A percentile compares a stretch with the other conserved stretches of the same genome.
phyloP scores from a whole-genome alignment of 2,797 vertebrate species.

The Gallinago solitaria region DNA sequence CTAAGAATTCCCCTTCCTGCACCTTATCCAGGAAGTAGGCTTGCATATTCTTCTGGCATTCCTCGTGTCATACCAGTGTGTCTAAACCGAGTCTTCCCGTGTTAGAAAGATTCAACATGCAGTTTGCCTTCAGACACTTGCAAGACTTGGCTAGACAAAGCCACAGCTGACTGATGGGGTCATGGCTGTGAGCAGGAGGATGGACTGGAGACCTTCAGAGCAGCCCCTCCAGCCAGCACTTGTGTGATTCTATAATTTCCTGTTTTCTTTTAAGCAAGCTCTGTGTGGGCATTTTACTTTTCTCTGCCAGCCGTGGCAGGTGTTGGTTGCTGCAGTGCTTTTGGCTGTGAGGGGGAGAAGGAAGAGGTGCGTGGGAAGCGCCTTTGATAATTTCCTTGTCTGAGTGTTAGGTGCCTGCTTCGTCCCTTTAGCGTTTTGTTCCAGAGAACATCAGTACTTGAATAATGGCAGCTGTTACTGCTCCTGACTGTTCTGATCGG shows the following conservation, averaged over 20 bases:
- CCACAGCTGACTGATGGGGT: background rate
- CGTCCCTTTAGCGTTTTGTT: background rate
- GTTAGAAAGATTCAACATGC: rapidly evolving
- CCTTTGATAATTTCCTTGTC: background rate
- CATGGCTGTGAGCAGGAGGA: background rate
- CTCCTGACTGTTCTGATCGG: background rate
- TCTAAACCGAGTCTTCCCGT: rapidly evolving
- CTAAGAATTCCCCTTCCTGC: background rate
- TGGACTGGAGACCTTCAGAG: background rate
- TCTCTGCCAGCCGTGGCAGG: background rate
- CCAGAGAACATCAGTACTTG: background rate
- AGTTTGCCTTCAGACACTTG: background rate
- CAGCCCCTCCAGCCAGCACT: background rate
- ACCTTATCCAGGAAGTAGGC: background rate
- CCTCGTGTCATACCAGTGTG: background rate
- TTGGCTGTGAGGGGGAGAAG: background rate
- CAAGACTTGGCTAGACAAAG: background rate
- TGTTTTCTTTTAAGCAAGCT: background rate
- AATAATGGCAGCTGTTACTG: background rate
- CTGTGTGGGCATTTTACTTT: background rate
- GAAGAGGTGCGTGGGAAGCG: background rate
- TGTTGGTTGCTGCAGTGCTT: conserved; percentile 12
- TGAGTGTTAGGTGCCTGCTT: background rate
- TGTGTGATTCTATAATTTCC: background rate
- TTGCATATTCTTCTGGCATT: background rate